Evolutionary conservation across 1,140 invertebrate species (phyloP).

Genomic region (Drosophila pseudoobscura): DNA sequence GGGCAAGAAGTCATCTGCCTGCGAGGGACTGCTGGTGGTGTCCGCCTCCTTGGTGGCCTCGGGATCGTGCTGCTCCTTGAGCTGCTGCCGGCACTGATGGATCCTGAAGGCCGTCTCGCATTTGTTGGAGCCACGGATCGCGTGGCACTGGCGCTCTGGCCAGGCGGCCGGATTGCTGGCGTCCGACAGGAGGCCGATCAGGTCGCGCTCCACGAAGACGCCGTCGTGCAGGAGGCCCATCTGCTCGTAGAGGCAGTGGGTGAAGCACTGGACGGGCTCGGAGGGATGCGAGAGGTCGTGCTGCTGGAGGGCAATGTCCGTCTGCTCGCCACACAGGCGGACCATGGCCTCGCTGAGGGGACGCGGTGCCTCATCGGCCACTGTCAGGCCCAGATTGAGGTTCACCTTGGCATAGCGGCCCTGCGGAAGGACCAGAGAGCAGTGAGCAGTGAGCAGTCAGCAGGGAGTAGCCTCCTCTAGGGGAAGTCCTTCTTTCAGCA

Average conservation of each 20-base stretch:
- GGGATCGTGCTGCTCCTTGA: conserved; percentile 16
- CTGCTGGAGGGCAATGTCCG: conserved; percentile 41
- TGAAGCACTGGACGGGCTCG: conserved; percentile 53
- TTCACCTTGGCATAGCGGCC: conserved; percentile 48
- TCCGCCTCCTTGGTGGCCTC: conserved; percentile 20
- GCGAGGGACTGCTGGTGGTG: conserved; percentile 1
- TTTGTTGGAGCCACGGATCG: conserved; percentile 39
- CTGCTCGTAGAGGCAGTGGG: conserved; percentile 58
- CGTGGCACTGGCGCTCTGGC: conserved; percentile 37
- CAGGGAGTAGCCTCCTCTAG: too few relatives aligned
- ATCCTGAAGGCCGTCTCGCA: conserved; percentile 60
- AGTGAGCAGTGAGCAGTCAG: too few relatives aligned
- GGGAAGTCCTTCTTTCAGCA: not conserved
- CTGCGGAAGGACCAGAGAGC: not conserved
- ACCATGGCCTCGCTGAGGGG: conserved; percentile 51
- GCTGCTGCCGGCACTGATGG: conserved; percentile 35
- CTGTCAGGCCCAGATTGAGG: conserved; percentile 49
- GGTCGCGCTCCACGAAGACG: conserved; percentile 48
- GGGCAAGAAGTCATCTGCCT: conserved; percentile 8
- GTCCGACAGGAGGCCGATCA: conserved; percentile 31
- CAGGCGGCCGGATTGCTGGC: conserved; percentile 30
- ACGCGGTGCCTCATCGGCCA: conserved; percentile 44
- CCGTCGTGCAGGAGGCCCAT: conserved; percentile 60
- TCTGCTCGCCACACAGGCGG: conserved; percentile 46
- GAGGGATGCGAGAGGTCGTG: conserved; percentile 35